Percentiles rank a stretch among this genome's conserved stretches.
Conservation (phyloP, 2,888 invertebrate genomes). For the Oscheius myriophilus region DNA sequence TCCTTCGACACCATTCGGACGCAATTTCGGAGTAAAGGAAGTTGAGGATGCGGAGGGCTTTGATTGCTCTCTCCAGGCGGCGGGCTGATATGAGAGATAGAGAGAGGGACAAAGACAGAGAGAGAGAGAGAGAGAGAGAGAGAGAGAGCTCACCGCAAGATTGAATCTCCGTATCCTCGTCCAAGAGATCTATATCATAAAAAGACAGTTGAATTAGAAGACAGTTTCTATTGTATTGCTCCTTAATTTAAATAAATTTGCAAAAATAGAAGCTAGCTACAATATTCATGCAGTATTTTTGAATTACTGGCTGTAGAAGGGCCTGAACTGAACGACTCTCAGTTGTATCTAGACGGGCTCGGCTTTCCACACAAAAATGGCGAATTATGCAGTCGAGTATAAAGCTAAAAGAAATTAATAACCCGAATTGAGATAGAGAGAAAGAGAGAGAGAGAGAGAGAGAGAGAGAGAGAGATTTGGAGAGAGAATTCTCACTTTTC, state of each 20-base stretch:
- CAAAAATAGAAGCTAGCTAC: background rate
- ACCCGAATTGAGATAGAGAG: background rate
- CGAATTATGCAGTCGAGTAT: conserved; percentile 25
- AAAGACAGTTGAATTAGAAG: conserved; percentile 44
- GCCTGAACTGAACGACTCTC: conserved; percentile 14
- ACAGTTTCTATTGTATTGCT: conserved; percentile 24
- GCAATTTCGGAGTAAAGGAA: conserved; percentile 36
- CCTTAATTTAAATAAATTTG: conserved; percentile 3
- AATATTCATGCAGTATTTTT: conserved; percentile 10
- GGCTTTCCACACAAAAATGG: conserved; percentile 15
- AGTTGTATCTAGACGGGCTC: conserved; percentile 1
- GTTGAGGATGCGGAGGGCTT: conserved; percentile 34
- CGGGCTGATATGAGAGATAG: conserved; percentile 34
- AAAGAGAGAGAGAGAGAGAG: too few relatives aligned
- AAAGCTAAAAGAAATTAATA: conserved; percentile 9
- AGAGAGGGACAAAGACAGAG: background rate
- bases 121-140: too few relatives aligned
- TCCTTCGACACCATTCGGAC: conserved; percentile 40
- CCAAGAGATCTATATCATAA: conserved; percentile 43
- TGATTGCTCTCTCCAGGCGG: conserved; percentile 35
- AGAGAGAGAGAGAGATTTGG: too few relatives aligned
- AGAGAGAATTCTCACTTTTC: conserved; percentile 42
- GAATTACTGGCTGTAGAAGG: conserved; percentile 8
- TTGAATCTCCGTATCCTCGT: conserved; percentile 33
- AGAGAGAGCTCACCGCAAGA: too few relatives aligned